Percentiles rank a stretch among this genome's conserved stretches.
phyloP scores from a whole-genome alignment of 2,888 invertebrate genomes.

The Apodemia mormo region DNA sequence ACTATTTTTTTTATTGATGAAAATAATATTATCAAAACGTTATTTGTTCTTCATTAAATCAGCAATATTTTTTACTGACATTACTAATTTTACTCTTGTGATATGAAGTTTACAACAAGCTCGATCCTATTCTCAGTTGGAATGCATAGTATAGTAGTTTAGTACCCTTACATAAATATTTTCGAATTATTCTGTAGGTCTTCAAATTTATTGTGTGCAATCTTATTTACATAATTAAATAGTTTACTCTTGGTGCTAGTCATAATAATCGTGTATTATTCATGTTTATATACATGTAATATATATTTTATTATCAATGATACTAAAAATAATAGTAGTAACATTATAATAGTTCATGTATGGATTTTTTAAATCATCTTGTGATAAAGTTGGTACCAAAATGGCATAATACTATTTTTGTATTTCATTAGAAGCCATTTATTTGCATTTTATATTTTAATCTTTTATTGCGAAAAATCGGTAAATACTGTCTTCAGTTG shows the following conservation, averaged over 20 bases:
- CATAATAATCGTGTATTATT: constrained; percentile 37
- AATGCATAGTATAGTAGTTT: background rate
- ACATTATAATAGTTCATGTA: constrained; percentile 1
- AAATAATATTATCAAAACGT: no score
- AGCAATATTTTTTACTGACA: no score
- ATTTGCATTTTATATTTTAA: background rate
- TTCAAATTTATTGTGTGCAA: background rate
- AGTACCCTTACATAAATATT: background rate
- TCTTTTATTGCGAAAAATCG: no score
- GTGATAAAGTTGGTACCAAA: constrained; percentile 20
- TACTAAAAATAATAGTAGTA: background rate
- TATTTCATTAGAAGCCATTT: constrained; percentile 16
- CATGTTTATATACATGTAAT: constrained; percentile 21
- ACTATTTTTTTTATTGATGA: no score
- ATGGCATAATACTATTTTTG: constrained; percentile 23
- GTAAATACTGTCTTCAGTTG: no score
- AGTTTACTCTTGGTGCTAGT: constrained; percentile 49
- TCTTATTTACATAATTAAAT: constrained; percentile 19
- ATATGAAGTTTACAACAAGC: no score
- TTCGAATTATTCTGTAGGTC: background rate
- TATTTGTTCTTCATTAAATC: no score
- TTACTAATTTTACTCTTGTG: no score
- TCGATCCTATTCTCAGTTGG: no score
- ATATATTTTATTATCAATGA: constrained; percentile 23
- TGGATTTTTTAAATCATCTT: constrained; percentile 26